Percentiles rank a stretch among this genome's conserved stretches.
Evolutionary conservation across 1,140 invertebrate species (phyloP).

Genomic region (Orussus abietinus): DNA sequence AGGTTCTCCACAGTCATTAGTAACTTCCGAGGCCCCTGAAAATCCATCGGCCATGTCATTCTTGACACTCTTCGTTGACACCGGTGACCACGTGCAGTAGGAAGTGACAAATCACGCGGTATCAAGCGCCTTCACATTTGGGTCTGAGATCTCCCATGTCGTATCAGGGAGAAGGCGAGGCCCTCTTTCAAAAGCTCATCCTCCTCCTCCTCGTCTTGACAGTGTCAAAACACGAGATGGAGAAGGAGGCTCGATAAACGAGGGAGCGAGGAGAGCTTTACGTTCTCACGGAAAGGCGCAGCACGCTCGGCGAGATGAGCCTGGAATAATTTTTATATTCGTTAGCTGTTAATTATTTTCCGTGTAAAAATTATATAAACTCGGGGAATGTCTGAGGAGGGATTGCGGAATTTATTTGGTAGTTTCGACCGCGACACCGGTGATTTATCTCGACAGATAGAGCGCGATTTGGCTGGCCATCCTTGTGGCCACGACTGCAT

Average conservation of each 20-base stretch:
- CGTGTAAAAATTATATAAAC: no score
- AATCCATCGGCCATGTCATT: no score
- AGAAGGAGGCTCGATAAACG: slow-evolving; percentile 3
- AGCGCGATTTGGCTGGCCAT: background rate
- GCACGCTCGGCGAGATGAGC: no score
- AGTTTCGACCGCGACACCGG: no score
- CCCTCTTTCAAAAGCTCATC: slow-evolving; percentile 1
- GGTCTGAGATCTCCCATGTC: slow-evolving; percentile 1
- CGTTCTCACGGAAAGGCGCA: slow-evolving; percentile 6
- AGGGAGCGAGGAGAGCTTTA: background rate
- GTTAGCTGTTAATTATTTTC: no score
- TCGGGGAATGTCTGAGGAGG: no score
- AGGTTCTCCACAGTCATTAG: no score
- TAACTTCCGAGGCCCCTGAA: no score
- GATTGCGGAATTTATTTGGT: no score
- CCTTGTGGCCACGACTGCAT: background rate
- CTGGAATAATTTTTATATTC: no score
- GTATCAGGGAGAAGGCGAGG: slow-evolving; percentile 2
- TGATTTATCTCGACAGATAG: background rate
- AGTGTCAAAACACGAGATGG: slow-evolving; percentile 10
- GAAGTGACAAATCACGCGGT: slow-evolving; percentile 19
- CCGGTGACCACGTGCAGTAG: slow-evolving; percentile 8
- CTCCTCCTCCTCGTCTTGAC: slow-evolving; percentile 2
- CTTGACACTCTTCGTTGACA: no score
- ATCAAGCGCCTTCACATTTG: slow-evolving; percentile 17